phyloP scores from a whole-genome alignment of 1,140 invertebrate genomes.

The Drosophila obscura region DNA sequence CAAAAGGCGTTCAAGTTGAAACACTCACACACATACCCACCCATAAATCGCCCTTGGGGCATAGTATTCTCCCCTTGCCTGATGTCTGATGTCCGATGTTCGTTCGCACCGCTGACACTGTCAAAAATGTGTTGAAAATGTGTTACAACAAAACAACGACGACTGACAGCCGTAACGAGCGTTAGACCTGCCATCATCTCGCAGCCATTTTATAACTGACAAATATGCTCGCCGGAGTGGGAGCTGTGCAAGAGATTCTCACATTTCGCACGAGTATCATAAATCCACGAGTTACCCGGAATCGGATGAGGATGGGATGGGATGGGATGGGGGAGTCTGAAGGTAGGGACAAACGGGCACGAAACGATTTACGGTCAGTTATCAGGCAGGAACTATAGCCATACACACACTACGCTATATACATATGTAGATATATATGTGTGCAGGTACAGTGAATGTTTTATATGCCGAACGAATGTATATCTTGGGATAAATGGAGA shows the following conservation, averaged over 20 bases:
- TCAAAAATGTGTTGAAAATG: conserved; percentile 63
- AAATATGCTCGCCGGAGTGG: conserved; percentile 38
- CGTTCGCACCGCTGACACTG: conserved; percentile 53
- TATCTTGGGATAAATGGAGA: background rate
- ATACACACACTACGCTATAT: conserved; percentile 2
- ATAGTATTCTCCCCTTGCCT: background rate
- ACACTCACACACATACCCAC: conserved; percentile 9
- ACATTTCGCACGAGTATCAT: conserved; percentile 43
- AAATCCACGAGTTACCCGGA: conserved; percentile 45
- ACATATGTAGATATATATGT: background rate
- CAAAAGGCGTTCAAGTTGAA: conserved; percentile 60
- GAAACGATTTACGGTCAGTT: conserved; percentile 45
- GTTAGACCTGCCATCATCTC: conserved; percentile 41
- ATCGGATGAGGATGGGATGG: background rate
- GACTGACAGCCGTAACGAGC: conserved; percentile 43
- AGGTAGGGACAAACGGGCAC: conserved; percentile 5
- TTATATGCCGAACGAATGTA: too few species aligned
- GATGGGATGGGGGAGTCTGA: background rate
- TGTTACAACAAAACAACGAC: conserved; percentile 50
- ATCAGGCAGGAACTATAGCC: conserved; percentile 22
- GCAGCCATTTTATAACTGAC: conserved; percentile 62
- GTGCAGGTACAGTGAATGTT: background rate
- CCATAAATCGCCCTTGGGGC: conserved; percentile 10
- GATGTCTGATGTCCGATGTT: conserved; percentile 6
- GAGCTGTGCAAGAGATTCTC: conserved; percentile 40